These are phyloP conservation scores for Perca fluviatilis DNA, from an alignment of 2,113 vertebrate species.

Conservation along the genomic window DNA sequence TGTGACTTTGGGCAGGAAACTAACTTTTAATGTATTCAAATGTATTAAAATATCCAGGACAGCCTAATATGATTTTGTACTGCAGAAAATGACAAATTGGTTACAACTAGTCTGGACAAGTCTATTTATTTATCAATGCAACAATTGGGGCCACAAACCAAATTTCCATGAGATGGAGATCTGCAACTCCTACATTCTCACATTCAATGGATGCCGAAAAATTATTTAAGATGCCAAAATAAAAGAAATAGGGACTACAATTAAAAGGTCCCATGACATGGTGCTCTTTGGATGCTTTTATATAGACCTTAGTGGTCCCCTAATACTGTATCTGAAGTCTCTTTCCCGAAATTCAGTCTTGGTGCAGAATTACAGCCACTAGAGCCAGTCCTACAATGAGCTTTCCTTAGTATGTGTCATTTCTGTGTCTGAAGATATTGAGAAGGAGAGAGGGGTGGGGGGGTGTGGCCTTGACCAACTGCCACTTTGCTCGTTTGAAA, in stretches of 20 bases:
- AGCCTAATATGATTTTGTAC: not conserved
- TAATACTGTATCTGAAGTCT: too few species aligned
- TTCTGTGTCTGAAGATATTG: too few species aligned
- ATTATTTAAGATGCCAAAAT: not conserved
- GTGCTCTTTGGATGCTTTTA: too few species aligned
- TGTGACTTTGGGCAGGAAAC: not conserved
- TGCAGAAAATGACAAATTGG: not conserved
- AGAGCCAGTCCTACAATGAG: too few species aligned
- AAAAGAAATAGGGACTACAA: not conserved
- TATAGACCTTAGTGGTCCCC: too few species aligned
- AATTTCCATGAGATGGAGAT: not conserved
- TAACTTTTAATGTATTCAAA: conserved; percentile 12
- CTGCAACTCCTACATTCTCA: not conserved
- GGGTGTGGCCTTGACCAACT: too few species aligned
- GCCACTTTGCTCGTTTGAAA: too few species aligned
- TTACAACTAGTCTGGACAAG: not conserved
- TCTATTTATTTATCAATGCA: not conserved
- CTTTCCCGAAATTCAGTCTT: too few species aligned
- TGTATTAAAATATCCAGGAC: not conserved
- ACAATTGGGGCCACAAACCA: not conserved
- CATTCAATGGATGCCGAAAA: not conserved
- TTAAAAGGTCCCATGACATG: too few species aligned
- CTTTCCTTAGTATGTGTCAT: too few species aligned
- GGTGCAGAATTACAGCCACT: too few species aligned
- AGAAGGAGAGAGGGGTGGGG: too few species aligned